Base-by-base conservation (phyloP, 92 coral and sea anemone genomes). In the Paragorgia papillata region DNA sequence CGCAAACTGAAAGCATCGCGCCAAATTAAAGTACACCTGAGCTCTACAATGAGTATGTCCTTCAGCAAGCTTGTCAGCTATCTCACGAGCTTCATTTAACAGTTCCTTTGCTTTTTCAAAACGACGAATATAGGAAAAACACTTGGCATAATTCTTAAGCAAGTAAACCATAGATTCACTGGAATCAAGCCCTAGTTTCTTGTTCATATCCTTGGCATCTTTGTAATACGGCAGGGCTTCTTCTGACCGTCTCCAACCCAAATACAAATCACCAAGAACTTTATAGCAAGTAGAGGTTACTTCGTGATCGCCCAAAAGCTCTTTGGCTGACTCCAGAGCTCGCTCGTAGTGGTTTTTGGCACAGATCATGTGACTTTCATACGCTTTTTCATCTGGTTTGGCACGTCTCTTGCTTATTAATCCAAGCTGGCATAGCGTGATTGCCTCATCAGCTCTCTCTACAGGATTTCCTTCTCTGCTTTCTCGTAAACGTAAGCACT, bases 291-390 rank as follows among this genome's bases (percentile, higher is more conserved):
- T 35, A 24, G 44, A 65, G 0, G 49, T 35, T n/a, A 39, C 33
- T 65, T 40, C 73, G 73, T 65, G 73, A 12, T 62, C 68, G 24
- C 68, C 68, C 44, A 62, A 26, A 20, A 3, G 29, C 68, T 62
- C 44, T 28, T 62, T 29, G 15, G 41, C 68, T 29, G 24, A 28
- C 24, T 1, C 3, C 44, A 62, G 40, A 28, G 68, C 68, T 25
- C 29, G 14, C 10, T 26, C 7, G 62, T 15, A 57, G 22, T 21
- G 62, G 29, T 9, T 28, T 22, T 17, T 2, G 10, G 62, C 28
- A 57, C 62, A 24, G 27, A 10, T 24, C 62, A 19, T 57, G 62
- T 57, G 22, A 17, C 22, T 10, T 24, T 57, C 62, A 30, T 19
- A 19, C 3, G 17, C 22, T 57, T 57, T 4, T n/a, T 57, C 22